These are phyloP conservation scores for Camponotus floridanus DNA, from an alignment of 1,140 invertebrate genomes.

Conservation along the genomic window DNA sequence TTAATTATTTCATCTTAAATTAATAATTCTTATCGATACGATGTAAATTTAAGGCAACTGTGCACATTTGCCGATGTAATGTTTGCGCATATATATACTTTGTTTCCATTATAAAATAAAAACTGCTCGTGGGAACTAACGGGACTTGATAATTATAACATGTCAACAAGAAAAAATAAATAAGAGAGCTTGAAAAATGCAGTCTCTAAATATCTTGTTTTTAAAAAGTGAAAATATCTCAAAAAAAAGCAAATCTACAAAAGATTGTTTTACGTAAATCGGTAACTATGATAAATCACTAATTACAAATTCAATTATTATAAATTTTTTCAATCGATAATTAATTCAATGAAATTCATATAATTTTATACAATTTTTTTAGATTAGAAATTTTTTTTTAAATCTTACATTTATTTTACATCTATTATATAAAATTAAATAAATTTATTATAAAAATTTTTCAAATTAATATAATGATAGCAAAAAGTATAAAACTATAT, in stretches of 20 bases:
- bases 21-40: neutral
- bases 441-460: neutral
- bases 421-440: neutral
- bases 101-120: neutral
- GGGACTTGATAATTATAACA: neutral
- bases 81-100: no score
- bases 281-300: neutral
- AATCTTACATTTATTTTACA: neutral
- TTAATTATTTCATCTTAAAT: conserved; percentile 37
- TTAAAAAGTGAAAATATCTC: neutral
- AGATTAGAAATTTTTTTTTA: neutral
- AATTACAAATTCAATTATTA: neutral
- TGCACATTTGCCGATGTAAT: no score
- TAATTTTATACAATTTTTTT: neutral
- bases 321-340: neutral
- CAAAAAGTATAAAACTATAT: conserved; percentile 1
- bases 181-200: neutral
- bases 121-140: neutral
- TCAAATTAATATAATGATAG: neutral
- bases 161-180: neutral
- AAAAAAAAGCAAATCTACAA: neutral
- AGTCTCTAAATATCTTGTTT: neutral
- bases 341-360: neutral
- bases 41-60: neutral
- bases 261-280: neutral